Conservation (phyloP, 1,140 invertebrate species). For the Chironomus tepperi region DNA sequence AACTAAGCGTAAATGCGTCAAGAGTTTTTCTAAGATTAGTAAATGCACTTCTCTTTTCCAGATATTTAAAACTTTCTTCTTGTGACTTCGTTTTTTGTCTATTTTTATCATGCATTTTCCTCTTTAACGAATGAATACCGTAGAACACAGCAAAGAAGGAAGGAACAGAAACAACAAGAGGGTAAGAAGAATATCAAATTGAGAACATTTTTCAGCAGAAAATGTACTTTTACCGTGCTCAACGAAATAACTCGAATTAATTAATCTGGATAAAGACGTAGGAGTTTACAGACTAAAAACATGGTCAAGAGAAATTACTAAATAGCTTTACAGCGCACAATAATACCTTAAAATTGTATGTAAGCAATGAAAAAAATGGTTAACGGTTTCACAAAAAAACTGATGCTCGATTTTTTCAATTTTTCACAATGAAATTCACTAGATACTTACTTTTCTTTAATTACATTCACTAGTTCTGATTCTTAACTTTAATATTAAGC, state of each 20-base stretch:
- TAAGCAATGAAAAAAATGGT: neutral
- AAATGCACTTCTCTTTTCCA: neutral
- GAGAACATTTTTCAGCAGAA: neutral
- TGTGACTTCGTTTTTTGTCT: neutral
- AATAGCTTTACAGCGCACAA: neutral
- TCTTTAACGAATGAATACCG: neutral
- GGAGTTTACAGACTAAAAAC: too few species aligned
- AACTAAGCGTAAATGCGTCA: neutral
- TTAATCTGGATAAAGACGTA: too few species aligned
- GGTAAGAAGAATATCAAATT: neutral
- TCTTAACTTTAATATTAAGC: neutral
- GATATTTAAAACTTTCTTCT: neutral
- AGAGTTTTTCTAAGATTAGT: neutral
- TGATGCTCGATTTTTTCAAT: neutral
- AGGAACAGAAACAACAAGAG: too few species aligned
- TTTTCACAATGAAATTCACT: neutral
- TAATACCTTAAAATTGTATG: neutral
- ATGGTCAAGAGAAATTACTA: neutral
- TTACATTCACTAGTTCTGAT: neutral
- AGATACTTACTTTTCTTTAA: neutral
- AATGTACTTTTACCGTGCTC: neutral
- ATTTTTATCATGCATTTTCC: slow-evolving; percentile 1
- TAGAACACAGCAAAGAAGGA: neutral
- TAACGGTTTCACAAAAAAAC: slow-evolving; percentile 2
- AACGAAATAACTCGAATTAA: too few species aligned